Percentiles rank a stretch among this genome's conserved stretches.
These are phyloP conservation scores for Theonella swinhoei DNA, from an alignment of 37 sponge, comb jelly and placozoan genomes.

Conservation along the genomic window DNA sequence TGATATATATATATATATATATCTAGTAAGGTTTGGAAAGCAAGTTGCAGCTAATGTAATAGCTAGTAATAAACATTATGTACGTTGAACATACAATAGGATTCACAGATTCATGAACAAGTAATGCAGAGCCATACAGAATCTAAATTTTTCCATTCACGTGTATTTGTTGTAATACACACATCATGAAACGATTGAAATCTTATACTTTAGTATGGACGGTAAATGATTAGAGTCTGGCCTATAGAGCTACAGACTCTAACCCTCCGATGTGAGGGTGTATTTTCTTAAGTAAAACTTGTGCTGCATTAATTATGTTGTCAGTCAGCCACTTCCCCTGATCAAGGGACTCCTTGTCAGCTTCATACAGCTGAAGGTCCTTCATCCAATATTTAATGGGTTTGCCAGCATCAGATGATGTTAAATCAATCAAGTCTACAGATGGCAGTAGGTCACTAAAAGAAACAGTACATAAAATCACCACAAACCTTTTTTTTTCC, in stretches of 20 bases:
- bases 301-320: not conserved
- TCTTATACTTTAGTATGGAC: not conserved
- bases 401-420: not conserved
- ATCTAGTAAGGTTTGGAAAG: too few species aligned
- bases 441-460: too few species aligned
- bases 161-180: not conserved
- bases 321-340: conserved; percentile 9
- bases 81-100: too few species aligned
- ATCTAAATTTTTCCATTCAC: too few species aligned
- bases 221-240: conserved; percentile 4
- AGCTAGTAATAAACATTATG: too few species aligned
- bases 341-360: not conserved
- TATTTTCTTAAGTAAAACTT: not conserved
- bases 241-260: conserved; percentile 1
- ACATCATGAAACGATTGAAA: not conserved
- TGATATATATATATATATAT: too few species aligned
- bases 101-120: too few species aligned
- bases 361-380: not conserved
- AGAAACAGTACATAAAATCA: too few species aligned
- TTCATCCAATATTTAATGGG: not conserved
- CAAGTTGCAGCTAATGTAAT: too few species aligned
- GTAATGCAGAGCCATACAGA: too few species aligned
- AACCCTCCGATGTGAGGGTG: not conserved
- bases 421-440: not conserved
- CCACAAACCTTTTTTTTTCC: too few species aligned